These are phyloP conservation scores for Leptothorax acervorum DNA, from an alignment of 2,888 invertebrate species.

Conservation along the genomic window DNA sequence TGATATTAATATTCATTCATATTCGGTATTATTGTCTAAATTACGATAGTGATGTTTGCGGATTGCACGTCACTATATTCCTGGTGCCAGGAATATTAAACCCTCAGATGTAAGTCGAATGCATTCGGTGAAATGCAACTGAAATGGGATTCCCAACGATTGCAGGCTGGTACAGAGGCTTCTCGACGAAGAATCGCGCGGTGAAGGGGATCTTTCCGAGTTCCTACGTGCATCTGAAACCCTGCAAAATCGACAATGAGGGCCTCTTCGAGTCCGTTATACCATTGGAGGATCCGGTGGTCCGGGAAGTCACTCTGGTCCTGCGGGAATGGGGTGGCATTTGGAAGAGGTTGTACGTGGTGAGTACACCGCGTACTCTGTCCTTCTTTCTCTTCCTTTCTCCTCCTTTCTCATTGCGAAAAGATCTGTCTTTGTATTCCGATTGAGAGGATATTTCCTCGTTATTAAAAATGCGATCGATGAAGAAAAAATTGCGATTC, in stretches of 20 bases:
- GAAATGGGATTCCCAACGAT: slow-evolving; percentile 28
- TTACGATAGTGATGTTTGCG: background rate
- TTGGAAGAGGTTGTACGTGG: slow-evolving; percentile 97
- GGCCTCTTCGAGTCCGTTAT: slow-evolving; percentile 90
- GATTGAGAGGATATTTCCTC: slow-evolving; percentile 11
- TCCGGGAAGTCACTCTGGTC: slow-evolving; percentile 95
- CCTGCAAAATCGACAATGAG: slow-evolving; percentile 93
- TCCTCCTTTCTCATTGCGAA: background rate
- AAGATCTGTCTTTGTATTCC: slow-evolving; percentile 20
- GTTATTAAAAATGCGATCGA: slow-evolving; percentile 48
- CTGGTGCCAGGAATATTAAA: background rate
- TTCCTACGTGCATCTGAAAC: slow-evolving; percentile 92
- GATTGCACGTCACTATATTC: background rate
- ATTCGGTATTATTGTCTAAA: background rate
- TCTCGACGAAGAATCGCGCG: slow-evolving; percentile 91
- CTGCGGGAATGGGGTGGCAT: slow-evolving; percentile 97
- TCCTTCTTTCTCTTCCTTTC: slow-evolving; percentile 18
- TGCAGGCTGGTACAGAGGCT: slow-evolving; percentile 95
- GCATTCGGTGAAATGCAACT: background rate
- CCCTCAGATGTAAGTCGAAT: background rate
- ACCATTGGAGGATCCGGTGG: slow-evolving; percentile 95
- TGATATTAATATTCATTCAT: too few relatives aligned
- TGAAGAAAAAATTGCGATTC: slow-evolving; percentile 10
- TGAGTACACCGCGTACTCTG: slow-evolving; percentile 85
- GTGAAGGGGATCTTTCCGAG: slow-evolving; percentile 93